These are phyloP conservation scores for Adelosebastes latens DNA, from an alignment of 2,797 vertebrate species.

Conservation along the genomic window DNA sequence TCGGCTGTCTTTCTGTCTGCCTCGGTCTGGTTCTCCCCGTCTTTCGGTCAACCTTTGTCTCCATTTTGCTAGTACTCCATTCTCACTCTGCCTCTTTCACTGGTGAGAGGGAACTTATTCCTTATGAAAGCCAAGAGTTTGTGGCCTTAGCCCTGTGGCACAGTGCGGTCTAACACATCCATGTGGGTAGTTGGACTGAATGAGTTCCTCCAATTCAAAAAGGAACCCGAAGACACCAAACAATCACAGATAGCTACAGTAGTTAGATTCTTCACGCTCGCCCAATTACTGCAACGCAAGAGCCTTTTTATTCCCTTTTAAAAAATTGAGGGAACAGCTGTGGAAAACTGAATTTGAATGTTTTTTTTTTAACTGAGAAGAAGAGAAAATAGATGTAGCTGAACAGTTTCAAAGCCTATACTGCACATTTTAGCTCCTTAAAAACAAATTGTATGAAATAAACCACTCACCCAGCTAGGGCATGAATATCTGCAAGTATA, in stretches of 20 bases:
- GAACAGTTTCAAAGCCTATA: conserved; percentile 1
- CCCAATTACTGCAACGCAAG: neutral
- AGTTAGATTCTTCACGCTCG: neutral
- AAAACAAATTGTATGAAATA: conserved; percentile 19
- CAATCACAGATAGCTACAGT: too few relatives aligned
- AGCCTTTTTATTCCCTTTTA: neutral
- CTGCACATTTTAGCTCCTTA: neutral
- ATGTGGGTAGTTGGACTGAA: conserved; percentile 14
- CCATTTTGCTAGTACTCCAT: neutral
- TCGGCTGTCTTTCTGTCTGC: neutral
- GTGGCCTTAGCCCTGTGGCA: neutral
- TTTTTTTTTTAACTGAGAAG: neutral
- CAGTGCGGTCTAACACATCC: neutral
- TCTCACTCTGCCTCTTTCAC: neutral
- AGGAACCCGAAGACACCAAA: neutral
- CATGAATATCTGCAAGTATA: neutral
- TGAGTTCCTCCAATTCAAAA: conserved; percentile 8
- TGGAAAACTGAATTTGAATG: neutral
- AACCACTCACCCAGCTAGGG: neutral
- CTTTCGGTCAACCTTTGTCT: neutral
- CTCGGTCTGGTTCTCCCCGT: neutral
- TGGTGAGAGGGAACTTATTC: neutral
- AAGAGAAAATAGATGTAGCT: neutral
- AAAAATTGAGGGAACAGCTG: neutral
- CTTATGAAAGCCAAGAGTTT: neutral